These are phyloP conservation scores for Synodontis membranacea DNA, from an alignment of 2,113 vertebrate species.

Conservation along the genomic window DNA sequence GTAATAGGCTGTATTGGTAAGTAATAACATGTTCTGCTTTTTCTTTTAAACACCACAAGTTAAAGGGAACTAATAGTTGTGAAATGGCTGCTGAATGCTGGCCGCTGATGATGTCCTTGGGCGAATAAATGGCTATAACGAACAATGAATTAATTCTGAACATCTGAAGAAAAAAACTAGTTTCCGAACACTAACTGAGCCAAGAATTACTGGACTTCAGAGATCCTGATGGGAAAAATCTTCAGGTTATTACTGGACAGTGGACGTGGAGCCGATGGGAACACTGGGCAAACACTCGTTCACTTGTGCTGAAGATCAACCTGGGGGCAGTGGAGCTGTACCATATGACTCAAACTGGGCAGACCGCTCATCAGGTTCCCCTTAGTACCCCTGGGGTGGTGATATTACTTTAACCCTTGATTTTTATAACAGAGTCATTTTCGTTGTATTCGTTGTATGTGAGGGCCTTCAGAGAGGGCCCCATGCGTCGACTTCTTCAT, in stretches of 20 bases:
- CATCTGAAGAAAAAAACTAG: background rate
- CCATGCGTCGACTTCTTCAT: no score
- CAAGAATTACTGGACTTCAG: background rate
- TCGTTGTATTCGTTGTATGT: no score
- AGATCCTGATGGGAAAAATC: background rate
- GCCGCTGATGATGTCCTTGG: background rate
- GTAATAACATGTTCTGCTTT: background rate
- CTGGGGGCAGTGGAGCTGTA: no score
- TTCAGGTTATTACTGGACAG: background rate
- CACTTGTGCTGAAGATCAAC: no score
- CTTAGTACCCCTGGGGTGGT: no score
- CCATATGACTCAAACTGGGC: no score
- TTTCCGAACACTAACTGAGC: background rate
- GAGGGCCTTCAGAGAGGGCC: no score
- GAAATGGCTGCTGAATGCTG: background rate
- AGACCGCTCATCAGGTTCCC: no score
- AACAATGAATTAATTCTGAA: background rate
- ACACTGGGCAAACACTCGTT: background rate
- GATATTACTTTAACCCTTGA: no score
- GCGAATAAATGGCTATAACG: background rate
- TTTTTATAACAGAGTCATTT: no score
- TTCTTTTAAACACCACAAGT: background rate
- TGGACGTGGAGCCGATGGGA: background rate
- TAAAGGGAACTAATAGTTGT: background rate
- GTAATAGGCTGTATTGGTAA: background rate